Evolutionary conservation across 2,113 vertebrate genomes (phyloP).

Genomic region (Tiliqua scincoides): DNA sequence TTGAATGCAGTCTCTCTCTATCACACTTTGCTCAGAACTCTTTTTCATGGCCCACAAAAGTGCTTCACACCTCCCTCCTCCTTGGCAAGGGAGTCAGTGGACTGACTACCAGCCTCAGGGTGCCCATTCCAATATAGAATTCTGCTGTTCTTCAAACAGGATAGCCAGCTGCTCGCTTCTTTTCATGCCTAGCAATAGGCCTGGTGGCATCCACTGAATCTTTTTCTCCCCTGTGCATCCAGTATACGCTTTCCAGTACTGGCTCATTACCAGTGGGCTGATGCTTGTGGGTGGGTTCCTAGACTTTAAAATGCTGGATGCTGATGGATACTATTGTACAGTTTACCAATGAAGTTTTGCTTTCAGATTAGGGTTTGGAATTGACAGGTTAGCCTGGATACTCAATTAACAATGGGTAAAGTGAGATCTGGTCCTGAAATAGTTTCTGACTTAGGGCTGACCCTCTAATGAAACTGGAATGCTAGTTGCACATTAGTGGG

Average conservation of each 20-base stretch:
- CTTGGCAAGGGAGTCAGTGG: neutral
- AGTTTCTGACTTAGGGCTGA: too few species aligned
- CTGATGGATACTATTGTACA: too few species aligned
- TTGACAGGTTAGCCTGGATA: too few species aligned
- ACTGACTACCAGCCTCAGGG: neutral
- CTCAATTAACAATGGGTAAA: too few species aligned
- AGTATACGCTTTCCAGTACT: neutral
- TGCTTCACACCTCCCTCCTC: neutral
- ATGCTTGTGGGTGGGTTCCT: too few species aligned
- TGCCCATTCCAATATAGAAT: neutral
- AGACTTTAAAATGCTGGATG: too few species aligned
- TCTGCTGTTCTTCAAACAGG: neutral
- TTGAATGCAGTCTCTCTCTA: conserved; percentile 24
- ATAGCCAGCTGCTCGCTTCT: neutral
- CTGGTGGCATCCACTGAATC: neutral
- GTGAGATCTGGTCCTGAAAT: too few species aligned
- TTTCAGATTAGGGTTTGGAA: too few species aligned
- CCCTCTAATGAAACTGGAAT: too few species aligned
- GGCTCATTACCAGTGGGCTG: too few species aligned
- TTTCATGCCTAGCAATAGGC: neutral
- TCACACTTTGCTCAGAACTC: neutral
- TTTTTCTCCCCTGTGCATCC: neutral
- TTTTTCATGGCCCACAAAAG: neutral
- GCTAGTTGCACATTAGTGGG: too few species aligned
- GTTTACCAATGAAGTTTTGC: too few species aligned